phyloP scores from a whole-genome alignment of 1,140 invertebrate species.

The Drosophila tsacasi region DNA sequence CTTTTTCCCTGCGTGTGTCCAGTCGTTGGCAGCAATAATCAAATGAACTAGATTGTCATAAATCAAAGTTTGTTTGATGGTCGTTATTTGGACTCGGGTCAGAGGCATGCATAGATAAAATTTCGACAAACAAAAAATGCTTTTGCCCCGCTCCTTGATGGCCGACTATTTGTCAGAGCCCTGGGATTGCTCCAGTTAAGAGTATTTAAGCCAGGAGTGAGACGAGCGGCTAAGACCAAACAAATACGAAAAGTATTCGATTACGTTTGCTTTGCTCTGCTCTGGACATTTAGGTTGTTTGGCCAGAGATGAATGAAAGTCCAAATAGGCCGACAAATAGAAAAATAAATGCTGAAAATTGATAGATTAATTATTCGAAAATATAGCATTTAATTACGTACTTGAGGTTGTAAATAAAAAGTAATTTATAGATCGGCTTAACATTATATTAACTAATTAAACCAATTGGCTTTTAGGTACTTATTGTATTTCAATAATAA shows the following conservation, averaged over 20 bases:
- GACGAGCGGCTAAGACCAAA: slow-evolving; percentile 7
- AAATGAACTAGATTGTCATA: slow-evolving; percentile 80
- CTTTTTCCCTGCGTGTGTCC: slow-evolving; percentile 13
- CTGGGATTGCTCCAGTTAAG: slow-evolving; percentile 22
- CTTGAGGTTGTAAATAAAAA: not conserved
- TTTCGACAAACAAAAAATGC: slow-evolving; percentile 46
- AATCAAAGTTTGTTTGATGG: slow-evolving; percentile 76
- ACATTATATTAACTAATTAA: not conserved
- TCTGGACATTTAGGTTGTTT: slow-evolving; percentile 22
- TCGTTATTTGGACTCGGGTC: slow-evolving; percentile 56
- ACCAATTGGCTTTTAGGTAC: not conserved
- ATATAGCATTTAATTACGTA: not conserved
- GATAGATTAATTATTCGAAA: slow-evolving; percentile 24
- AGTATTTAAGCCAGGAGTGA: slow-evolving; percentile 27
- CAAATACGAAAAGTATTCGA: slow-evolving; percentile 46
- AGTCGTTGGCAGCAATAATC: slow-evolving; percentile 65
- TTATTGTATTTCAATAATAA: not conserved
- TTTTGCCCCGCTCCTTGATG: slow-evolving; percentile 43
- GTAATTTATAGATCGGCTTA: no score
- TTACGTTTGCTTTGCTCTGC: slow-evolving; percentile 24
- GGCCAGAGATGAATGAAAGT: not conserved
- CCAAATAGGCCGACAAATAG: slow-evolving; percentile 3
- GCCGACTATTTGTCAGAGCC: slow-evolving; percentile 63
- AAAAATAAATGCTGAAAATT: slow-evolving; percentile 8
- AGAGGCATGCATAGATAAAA: slow-evolving; percentile 70